Evolutionary conservation across 1,140 invertebrate species (phyloP).

Genomic region (Branchinecta lindahli): DNA sequence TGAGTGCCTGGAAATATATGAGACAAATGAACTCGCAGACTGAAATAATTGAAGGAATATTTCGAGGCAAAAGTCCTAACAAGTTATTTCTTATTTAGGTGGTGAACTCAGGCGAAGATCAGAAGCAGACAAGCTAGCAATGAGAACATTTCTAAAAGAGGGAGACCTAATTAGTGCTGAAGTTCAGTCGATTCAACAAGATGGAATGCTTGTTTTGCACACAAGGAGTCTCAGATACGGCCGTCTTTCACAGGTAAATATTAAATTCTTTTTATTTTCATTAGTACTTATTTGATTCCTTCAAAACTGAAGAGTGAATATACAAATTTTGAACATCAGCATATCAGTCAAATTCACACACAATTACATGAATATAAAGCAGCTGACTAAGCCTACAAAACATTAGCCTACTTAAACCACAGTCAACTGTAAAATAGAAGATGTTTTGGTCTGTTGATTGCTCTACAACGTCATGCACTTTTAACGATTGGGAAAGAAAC

Average conservation of each 20-base stretch:
- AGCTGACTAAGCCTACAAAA: neutral
- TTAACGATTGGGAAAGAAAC: too few species aligned
- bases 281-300: conserved; percentile 9
- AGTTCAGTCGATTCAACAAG: conserved; percentile 79
- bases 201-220: conserved; percentile 83
- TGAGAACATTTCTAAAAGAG: conserved; percentile 86
- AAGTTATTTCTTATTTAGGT: neutral
- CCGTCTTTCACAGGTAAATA: conserved; percentile 44
- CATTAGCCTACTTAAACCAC: conserved; percentile 19
- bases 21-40: too few species aligned
- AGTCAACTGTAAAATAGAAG: too few species aligned
- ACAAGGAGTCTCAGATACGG: conserved; percentile 95
- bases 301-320: too few species aligned
- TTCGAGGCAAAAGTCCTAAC: too few species aligned
- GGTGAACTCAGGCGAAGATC: conserved; percentile 49
- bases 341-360: too few species aligned
- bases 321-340: too few species aligned
- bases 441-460: conserved; percentile 8
- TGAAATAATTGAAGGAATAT: too few species aligned
- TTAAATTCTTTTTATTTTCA: neutral
- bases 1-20: too few species aligned
- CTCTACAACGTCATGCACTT: neutral
- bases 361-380: too few species aligned
- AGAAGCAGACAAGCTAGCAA: conserved; percentile 91
- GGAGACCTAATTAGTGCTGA: conserved; percentile 95